Base-by-base conservation (phyloP, 2,113 vertebrate species). In the Phainopepla nitens region DNA sequence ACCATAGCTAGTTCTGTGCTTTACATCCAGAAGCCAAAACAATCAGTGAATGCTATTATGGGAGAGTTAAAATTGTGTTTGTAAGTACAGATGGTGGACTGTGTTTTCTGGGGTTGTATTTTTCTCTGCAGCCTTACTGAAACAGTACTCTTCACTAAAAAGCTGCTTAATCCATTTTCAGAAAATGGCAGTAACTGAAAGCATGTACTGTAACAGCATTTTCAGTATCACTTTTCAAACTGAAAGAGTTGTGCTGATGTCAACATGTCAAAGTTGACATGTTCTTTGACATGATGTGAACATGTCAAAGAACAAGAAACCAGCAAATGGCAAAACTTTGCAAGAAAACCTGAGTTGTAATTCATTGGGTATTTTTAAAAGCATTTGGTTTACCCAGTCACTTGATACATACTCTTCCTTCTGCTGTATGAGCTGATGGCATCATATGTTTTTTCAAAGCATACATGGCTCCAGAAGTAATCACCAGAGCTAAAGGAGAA, bases 381-480 rank as follows among this genome's bases (percentile, higher is more conserved):
- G 42, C 28, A 50, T 62, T 75, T 70, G 14, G 11, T 91, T 86
- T 88, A 45, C n/a, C 11, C 20, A 36, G 19, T 83, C 64, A 24
- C 42, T 78, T 71, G 19, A 39, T 50, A 29, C 27, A 7, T 75
- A 18, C 24, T 53, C 29, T 81, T 94, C 45, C 33, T 82, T 82
- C 60, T 93, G 76, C 94, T 90, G 41, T 71, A 3, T 83, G 9
- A 85, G 79, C 85, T 96, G 49, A 97, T 47, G 50, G 22, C 18
- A 29, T 41, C 13, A 0, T 75, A 9, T 96, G 45, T 97, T 97
- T 54, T 96, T 92, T 90, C 90, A 91, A 92, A 99, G 99, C 99
- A 0, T 99, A 99, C 97, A 99, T 99, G 99, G 99, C 99, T 80
- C 99, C 99, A n/a, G 99, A 99, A 97, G 99, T 99, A 70, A 99